Percentiles rank a stretch among this genome's conserved stretches.
Evolutionary conservation across 2,797 vertebrate species (phyloP).

Genomic region (Lophotriccus pileatus): DNA sequence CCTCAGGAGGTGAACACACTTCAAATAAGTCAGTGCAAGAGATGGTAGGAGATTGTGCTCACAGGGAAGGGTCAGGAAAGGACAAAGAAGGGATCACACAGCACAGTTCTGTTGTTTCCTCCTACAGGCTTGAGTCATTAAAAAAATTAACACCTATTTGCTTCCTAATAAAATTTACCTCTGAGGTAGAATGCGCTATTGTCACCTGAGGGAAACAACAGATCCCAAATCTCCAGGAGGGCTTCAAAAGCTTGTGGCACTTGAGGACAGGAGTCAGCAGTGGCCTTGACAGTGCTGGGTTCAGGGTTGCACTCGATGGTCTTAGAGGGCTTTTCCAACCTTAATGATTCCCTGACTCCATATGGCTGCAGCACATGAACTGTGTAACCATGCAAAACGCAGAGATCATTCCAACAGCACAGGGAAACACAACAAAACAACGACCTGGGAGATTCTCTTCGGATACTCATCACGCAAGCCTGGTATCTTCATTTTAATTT

Average conservation of each 20-base stretch:
- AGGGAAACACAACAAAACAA: neutral
- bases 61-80: neutral
- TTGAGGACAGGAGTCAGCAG: neutral
- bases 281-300: neutral
- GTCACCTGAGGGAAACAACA: neutral
- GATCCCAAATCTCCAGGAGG: neutral
- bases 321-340: neutral
- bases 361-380: neutral
- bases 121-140: neutral
- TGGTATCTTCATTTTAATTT: neutral
- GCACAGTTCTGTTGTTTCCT: neutral
- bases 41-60: neutral
- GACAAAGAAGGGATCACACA: neutral
- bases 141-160: neutral
- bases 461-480: neutral
- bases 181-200: neutral
- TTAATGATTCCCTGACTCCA: neutral
- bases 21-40: neutral
- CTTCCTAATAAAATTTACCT: neutral
- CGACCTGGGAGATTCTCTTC: neutral
- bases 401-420: neutral
- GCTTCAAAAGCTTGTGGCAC: neutral
- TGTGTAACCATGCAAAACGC: neutral
- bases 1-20: neutral
- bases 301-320: rapidly evolving